Conservation (phyloP, 2,113 vertebrate genomes). For the Romanogobio albipinnatus region DNA sequence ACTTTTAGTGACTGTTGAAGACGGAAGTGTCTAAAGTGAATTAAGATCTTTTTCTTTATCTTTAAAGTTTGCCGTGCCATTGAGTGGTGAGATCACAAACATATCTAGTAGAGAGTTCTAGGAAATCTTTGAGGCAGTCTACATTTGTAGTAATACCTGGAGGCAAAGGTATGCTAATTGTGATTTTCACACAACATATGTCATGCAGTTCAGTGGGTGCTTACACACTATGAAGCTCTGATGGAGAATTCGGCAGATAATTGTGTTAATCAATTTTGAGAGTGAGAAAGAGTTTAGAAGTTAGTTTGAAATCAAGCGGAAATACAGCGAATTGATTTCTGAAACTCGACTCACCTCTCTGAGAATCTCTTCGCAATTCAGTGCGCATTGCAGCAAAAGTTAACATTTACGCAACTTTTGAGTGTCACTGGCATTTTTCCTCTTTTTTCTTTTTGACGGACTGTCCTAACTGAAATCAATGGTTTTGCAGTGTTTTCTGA, state of each 20-base stretch:
- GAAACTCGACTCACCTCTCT: neutral
- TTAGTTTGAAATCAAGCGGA: neutral
- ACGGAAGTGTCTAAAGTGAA: neutral
- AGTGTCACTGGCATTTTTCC: neutral
- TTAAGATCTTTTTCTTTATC: neutral
- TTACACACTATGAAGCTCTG: neutral
- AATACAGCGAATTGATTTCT: neutral
- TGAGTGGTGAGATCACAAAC: slow-evolving; percentile 15
- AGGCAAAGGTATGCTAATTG: neutral
- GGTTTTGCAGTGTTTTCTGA: neutral
- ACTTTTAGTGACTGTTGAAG: neutral
- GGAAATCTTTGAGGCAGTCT: neutral
- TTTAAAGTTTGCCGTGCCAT: neutral
- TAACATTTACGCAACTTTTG: neutral
- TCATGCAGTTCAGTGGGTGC: neutral
- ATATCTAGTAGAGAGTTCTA: neutral
- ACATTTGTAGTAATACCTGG: slow-evolving; percentile 7
- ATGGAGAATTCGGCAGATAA: neutral
- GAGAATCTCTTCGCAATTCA: neutral
- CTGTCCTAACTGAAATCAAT: neutral
- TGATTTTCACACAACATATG: neutral
- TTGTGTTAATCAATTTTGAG: neutral
- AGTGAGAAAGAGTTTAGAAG: neutral
- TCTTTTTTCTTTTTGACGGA: neutral
- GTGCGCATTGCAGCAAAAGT: neutral